Evolutionary conservation across 2,888 invertebrate genomes (phyloP).

Genomic region (Bellardia bayeri): DNA sequence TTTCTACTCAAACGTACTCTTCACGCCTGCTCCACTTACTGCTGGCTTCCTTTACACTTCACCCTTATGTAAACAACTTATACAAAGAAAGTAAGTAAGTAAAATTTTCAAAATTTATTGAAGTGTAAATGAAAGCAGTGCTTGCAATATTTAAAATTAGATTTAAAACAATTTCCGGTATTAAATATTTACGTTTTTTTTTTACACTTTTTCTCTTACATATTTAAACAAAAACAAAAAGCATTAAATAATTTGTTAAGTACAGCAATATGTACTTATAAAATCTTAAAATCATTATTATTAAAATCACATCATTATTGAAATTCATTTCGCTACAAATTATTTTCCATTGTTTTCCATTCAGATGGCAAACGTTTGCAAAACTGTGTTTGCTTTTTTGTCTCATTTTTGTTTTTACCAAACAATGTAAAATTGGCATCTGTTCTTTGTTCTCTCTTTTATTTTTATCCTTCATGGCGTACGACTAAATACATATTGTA

Average conservation of each 20-base stretch:
- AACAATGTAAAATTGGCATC: slow-evolving; percentile 6
- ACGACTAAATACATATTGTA: not conserved
- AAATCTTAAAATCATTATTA: not conserved
- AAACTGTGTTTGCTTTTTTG: not conserved
- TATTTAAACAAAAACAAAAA: not conserved
- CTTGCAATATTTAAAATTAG: not conserved
- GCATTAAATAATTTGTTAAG: not conserved
- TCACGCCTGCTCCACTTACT: not conserved
- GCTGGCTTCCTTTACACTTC: not conserved
- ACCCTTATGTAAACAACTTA: not conserved
- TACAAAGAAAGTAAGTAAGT: too few species aligned
- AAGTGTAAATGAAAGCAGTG: not conserved
- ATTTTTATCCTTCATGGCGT: not conserved
- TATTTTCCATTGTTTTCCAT: not conserved
- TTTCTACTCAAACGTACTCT: not conserved
- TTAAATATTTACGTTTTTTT: not conserved
- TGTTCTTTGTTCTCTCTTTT: not conserved
- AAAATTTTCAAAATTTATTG: not conserved
- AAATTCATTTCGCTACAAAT: slow-evolving; percentile 11
- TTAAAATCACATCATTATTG: not conserved
- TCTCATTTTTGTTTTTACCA: not conserved
- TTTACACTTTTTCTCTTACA: not conserved
- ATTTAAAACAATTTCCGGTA: slow-evolving; percentile 6
- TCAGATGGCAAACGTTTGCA: not conserved
- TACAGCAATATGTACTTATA: not conserved